Base-by-base conservation (phyloP, 2,113 vertebrate genomes). In the Nibea albiflora region DNA sequence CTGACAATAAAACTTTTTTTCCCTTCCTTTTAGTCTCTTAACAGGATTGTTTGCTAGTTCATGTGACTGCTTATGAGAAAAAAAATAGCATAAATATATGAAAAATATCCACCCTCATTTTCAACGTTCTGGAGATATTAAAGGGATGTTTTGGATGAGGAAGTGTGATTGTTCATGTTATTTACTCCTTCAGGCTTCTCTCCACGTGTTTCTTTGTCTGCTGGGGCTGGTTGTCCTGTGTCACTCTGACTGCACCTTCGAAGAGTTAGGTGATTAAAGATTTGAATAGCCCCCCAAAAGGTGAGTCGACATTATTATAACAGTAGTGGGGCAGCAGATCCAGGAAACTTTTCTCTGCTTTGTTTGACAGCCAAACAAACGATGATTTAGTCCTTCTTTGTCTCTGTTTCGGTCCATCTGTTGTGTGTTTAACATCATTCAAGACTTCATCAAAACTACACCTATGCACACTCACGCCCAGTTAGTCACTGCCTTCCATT, bases 211-310 rank as follows among this genome's bases (percentile, higher is more conserved):
- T 22, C 17, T 87, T 57, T 78, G 42, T 72, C 74, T 90, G 42
- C 78, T 91, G 53, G 87, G 88, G 20, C 74, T 92, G n/a, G 47
- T 88, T 35, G 83, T 50, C 20, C 31, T 86, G 11, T 87, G 85
- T 73, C 73, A 80, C 49, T 89, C 78, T 53, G 1, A 24, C 2
- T 89, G 88, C 74, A 75, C 17, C 46, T 75, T 88, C 3, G 0
- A 66, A 31, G 0, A 19, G 20, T 65, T 85, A 35, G 31, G 31
- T 8, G 58, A 4, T 53, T 46, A 77, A 68, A 76, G 81, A 92
- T 73, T 0, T 42, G 5, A 47, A 81, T 6, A 80, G 75, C 50
- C 73, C 70, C 69, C 86, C 87, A 53, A 86, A 76, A 56, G 85
- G 83, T 92, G 60, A 87, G 78, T 76, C 7, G 1, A 64, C 17